phyloP scores from a whole-genome alignment of 2,113 vertebrate species.

The Notarius quadriscutis region DNA sequence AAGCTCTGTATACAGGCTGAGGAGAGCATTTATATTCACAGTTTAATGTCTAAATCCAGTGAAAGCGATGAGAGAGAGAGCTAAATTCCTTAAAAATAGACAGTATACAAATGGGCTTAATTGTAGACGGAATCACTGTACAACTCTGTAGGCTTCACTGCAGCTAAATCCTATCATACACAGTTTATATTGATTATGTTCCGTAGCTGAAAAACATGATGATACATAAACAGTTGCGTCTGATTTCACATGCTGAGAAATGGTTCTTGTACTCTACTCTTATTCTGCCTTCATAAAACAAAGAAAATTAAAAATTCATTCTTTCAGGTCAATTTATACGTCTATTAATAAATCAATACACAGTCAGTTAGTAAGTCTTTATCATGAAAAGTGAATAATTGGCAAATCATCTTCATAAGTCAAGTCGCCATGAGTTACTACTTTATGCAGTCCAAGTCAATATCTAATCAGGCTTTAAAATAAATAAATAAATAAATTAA shows the following conservation, averaged over 20 bases:
- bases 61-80: not conserved
- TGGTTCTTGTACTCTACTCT: not conserved
- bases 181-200: not conserved
- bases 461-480: not conserved
- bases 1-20: conserved; percentile 48
- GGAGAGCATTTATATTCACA: conserved; percentile 51
- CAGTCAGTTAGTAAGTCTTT: not conserved
- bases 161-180: not conserved
- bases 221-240: not conserved
- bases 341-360: not conserved
- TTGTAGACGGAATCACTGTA: not conserved
- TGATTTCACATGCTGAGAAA: not conserved
- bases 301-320: not conserved
- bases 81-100: not conserved
- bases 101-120: not conserved
- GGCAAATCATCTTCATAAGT: not conserved
- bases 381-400: not conserved
- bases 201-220: not conserved
- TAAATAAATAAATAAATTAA: too few species aligned
- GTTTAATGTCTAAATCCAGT: conserved; percentile 59
- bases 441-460: not conserved
- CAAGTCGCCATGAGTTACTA: not conserved
- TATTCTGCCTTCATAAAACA: not conserved
- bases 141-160: not conserved
- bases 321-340: not conserved